These are phyloP conservation scores for Pipistrellus pipistrellus DNA, from an alignment of 2,797 vertebrate species.

Conservation along the genomic window DNA sequence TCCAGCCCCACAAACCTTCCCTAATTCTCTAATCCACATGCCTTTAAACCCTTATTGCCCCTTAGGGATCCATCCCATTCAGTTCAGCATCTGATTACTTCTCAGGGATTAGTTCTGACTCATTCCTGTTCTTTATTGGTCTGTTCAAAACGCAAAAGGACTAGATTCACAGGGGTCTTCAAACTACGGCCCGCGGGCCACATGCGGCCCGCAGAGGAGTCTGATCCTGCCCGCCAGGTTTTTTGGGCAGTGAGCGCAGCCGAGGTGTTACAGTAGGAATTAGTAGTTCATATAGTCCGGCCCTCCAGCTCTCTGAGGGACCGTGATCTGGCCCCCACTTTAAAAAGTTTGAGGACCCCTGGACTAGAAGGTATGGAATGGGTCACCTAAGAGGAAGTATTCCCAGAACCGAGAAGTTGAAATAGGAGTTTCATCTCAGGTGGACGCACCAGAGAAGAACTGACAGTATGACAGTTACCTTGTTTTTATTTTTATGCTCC, in stretches of 20 bases:
- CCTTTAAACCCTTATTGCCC: not conserved
- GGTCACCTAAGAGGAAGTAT: slow-evolving; percentile 12
- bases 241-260: too few species aligned
- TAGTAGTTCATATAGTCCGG: too few species aligned
- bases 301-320: too few species aligned
- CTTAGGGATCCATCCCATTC: not conserved
- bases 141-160: not conserved
- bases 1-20: not conserved
- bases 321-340: too few species aligned
- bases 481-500: slow-evolving; percentile 91
- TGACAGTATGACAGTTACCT: slow-evolving; percentile 88
- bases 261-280: too few species aligned
- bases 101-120: not conserved
- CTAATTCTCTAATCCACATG: not conserved
- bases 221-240: too few species aligned
- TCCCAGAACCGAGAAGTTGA: slow-evolving; percentile 63
- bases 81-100: not conserved
- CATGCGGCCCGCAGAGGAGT: too few species aligned
- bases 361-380: not conserved
- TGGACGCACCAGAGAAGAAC: slow-evolving; percentile 56
- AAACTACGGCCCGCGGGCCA: too few species aligned
- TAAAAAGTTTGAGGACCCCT: too few species aligned
- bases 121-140: not conserved
- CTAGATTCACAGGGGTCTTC: too few species aligned
- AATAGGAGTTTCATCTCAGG: slow-evolving; percentile 57